Percentiles rank a stretch among this genome's conserved stretches.
These are phyloP conservation scores for Margaritifera margaritifera DNA, from an alignment of 2,888 invertebrate genomes.

Conservation along the genomic window DNA sequence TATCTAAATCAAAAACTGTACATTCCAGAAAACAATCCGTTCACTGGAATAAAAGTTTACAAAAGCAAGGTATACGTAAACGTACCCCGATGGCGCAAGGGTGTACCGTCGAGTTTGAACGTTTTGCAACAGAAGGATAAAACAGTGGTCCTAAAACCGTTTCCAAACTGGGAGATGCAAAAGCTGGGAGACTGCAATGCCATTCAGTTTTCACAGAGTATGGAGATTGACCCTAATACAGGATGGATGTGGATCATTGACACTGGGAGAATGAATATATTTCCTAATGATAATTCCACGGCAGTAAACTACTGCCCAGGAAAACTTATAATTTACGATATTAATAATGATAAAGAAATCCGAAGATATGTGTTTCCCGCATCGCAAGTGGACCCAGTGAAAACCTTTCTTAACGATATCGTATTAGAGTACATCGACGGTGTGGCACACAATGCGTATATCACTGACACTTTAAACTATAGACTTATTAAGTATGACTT, in stretches of 20 bases:
- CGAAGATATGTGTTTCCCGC: constrained; percentile 26
- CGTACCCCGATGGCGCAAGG: constrained; percentile 9
- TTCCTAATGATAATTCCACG: neutral
- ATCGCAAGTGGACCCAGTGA: constrained; percentile 19
- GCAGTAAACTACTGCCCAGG: constrained; percentile 36
- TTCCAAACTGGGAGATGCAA: constrained; percentile 38
- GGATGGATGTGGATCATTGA: constrained; percentile 49
- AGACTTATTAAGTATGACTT: constrained; percentile 34
- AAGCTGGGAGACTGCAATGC: constrained; percentile 34
- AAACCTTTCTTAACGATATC: constrained; percentile 40
- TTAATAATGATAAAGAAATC: constrained; percentile 20
- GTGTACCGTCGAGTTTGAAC: constrained; percentile 18
- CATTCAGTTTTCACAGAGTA: constrained; percentile 40
- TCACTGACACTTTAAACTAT: constrained; percentile 31
- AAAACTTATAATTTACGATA: constrained; percentile 41
- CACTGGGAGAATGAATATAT: constrained; percentile 24
- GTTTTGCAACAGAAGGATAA: constrained; percentile 20
- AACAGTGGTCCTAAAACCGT: constrained; percentile 25
- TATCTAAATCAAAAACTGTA: neutral
- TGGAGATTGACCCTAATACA: constrained; percentile 47
- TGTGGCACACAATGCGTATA: constrained; percentile 34
- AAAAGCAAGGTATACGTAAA: constrained; percentile 8
- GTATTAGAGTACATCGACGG: constrained; percentile 39
- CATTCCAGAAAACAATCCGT: constrained; percentile 9
- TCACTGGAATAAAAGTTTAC: constrained; percentile 10